These are phyloP conservation scores for Carabus problematicus DNA, from an alignment of 2,888 invertebrate species.

Conservation along the genomic window DNA sequence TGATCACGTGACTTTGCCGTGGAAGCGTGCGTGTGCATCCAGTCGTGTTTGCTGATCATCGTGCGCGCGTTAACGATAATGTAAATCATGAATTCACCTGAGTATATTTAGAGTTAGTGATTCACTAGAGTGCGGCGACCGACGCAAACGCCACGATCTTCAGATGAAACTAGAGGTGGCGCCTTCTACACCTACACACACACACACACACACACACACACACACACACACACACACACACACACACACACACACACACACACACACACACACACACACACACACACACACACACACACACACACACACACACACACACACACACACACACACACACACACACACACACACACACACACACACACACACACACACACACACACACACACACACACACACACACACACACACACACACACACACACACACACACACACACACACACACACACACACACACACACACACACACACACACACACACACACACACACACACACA, in stretches of 20 bases:
- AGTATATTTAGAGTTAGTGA: no score
- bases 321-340: background rate
- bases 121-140: no score
- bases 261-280: background rate
- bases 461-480: background rate
- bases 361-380: background rate
- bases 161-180: no score
- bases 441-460: background rate
- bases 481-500: background rate
- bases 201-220: background rate
- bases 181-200: background rate
- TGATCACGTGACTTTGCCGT: no score
- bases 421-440: background rate
- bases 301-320: background rate
- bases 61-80: no score
- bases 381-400: background rate
- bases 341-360: background rate
- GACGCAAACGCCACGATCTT: no score
- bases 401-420: background rate
- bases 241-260: background rate
- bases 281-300: background rate
- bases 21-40: no score
- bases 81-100: no score
- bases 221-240: background rate
- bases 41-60: no score